Conservation (phyloP, 2,113 vertebrate species). For the Microcebus tavaratra region DNA sequence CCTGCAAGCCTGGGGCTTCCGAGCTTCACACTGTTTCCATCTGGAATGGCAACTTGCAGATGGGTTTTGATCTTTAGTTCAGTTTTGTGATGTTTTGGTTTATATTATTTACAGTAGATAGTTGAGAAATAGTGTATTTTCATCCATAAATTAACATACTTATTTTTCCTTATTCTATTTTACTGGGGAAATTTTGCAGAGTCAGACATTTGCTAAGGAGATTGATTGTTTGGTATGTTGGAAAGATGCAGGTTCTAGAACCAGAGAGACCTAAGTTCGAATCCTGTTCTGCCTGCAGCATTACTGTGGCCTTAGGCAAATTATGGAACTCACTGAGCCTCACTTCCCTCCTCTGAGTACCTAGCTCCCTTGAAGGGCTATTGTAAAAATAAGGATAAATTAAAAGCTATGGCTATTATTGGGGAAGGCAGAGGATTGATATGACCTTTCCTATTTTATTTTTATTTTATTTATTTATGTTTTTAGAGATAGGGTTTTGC, state of each 20-base stretch:
- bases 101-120: background rate
- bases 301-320: background rate
- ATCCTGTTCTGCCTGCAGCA: background rate
- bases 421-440: background rate
- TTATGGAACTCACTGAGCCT: background rate
- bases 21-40: background rate
- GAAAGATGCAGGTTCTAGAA: background rate
- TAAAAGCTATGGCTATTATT: background rate
- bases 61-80: background rate
- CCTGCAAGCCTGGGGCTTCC: background rate
- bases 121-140: background rate
- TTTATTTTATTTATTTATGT: no score
- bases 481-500: no score
- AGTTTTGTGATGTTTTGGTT: conserved; percentile 21
- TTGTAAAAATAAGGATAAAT: background rate
- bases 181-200: conserved; percentile 16
- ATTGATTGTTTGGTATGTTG: background rate
- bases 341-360: background rate
- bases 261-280: background rate
- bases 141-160: background rate
- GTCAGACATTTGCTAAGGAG: background rate
- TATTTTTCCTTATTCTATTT: conserved; percentile 26
- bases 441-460: background rate
- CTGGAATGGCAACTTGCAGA: background rate
- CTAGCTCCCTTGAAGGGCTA: background rate